Evolutionary conservation across 2,113 vertebrate genomes (phyloP).

Genomic region (Taurulus bubalis): DNA sequence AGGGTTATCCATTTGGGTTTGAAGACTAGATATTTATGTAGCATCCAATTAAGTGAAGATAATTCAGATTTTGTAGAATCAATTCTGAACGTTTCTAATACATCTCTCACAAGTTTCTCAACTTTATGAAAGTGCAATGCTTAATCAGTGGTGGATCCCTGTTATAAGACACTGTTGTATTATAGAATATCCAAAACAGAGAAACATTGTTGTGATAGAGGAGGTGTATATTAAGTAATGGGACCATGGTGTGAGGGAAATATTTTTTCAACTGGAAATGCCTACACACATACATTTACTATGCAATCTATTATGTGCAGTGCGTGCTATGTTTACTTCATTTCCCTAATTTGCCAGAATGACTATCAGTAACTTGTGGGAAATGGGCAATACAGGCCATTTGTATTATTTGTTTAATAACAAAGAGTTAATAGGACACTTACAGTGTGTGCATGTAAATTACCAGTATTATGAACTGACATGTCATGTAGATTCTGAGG

Average conservation of each 20-base stretch:
- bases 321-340: background rate
- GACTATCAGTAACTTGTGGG: background rate
- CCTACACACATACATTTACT: background rate
- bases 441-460: background rate
- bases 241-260: background rate
- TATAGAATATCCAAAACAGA: background rate
- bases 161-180: background rate
- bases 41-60: background rate
- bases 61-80: background rate
- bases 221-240: background rate
- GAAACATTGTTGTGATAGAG: conserved; percentile 1
- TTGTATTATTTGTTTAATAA: background rate
- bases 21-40: background rate
- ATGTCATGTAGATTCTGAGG: background rate
- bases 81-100: background rate
- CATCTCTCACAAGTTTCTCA: background rate
- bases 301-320: background rate
- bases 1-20: background rate
- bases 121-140: background rate
- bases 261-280: background rate
- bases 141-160: background rate
- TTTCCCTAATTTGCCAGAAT: background rate
- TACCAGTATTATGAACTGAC: background rate
- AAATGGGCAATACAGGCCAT: background rate
- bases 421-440: background rate